These are phyloP conservation scores for Epinotia brunnichana DNA, from an alignment of 2,888 invertebrate genomes.

Conservation along the genomic window DNA sequence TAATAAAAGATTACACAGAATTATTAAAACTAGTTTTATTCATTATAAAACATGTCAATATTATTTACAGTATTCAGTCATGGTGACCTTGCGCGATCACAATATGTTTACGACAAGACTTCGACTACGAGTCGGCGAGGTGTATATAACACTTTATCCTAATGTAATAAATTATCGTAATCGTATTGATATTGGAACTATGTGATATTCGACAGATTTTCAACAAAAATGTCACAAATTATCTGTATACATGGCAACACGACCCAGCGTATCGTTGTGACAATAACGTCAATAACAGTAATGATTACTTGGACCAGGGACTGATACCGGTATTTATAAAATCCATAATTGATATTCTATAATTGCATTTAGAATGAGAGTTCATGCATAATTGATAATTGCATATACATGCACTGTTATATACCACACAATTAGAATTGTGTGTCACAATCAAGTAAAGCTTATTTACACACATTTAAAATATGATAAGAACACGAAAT, in stretches of 20 bases:
- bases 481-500: background rate
- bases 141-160: conserved; percentile 1
- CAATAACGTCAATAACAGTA: background rate
- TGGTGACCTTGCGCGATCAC: conserved; percentile 61
- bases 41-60: conserved; percentile 71
- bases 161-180: conserved; percentile 17
- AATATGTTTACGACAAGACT: conserved; percentile 47
- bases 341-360: too few relatives aligned
- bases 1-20: conserved; percentile 45
- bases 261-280: background rate
- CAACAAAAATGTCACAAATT: background rate
- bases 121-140: conserved; percentile 13
- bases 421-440: conserved; percentile 1
- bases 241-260: background rate
- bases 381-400: too few relatives aligned
- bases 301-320: too few relatives aligned
- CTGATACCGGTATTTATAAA: too few relatives aligned
- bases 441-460: background rate
- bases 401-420: background rate
- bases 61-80: conserved; percentile 83
- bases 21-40: conserved; percentile 74
- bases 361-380: background rate
- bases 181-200: background rate
- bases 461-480: background rate
- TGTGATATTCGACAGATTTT: background rate